Evolutionary conservation across 2,113 vertebrate species (phyloP), one percentile per base, ranked within the genome.

Genomic region (Lepidothrix coronata): DNA sequence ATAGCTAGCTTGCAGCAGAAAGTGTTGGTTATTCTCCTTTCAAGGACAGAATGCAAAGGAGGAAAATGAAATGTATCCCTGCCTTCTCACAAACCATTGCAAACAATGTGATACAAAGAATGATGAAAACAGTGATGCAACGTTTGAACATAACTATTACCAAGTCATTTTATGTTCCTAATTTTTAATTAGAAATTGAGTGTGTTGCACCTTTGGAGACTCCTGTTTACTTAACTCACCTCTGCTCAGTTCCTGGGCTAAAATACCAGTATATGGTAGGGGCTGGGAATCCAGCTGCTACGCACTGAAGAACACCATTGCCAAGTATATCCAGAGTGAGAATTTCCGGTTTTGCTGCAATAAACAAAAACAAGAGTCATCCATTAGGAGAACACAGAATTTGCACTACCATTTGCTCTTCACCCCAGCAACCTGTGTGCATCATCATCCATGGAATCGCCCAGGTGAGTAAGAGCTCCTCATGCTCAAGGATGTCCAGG

Each of bases 261-360:
- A 99, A 99, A 96, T 98, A 99, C 99, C 99, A 99, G 46, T 99
- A 98, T 95, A 99, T 99, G 91, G 98, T 98, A 33, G 99, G 99
- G 62, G 98, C 98, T 21, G 99, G 99, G 91, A 98, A 99, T 3
- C 99, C 99, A 72, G 98, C 98, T 6, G 99, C 99, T 57, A 99
- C 98, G 1, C 99, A 99, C 82, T 98, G 99, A 7, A 99, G 98
- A 96, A 98, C 97, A 63, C 98, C 99, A 67, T 98, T 98, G 92
- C 97, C 96, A 4, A 99, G 98, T 37, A 98, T 98, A 84, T 99
- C 98, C 6, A 98, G 97, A 39, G 97, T 98, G 43, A 99, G 97
- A 91, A 99, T 99, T 96, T 98, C 98, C 6, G 99, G 99, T 96
- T 99, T 99, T 96, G 99, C 99, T 99, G 93, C 11, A 95, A 91